Evolutionary conservation across 2,797 vertebrate species (phyloP), one percentile per base, ranked within the genome.

Genomic region (Scomberomorus guttatus): DNA sequence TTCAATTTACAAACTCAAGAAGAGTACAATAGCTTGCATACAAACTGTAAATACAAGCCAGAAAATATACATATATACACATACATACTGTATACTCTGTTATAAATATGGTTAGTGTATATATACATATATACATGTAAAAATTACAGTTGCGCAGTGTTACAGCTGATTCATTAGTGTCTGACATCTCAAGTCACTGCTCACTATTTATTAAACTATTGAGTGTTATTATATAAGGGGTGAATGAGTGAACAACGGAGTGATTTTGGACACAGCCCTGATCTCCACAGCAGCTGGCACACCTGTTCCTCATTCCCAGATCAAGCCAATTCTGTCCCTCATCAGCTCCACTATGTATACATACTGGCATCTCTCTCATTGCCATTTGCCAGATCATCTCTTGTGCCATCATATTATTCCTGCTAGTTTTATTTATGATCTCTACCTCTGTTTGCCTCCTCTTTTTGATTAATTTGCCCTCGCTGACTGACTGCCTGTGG

Each of bases 381-480:
- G 1, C 9, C 8, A 6, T 70, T 39, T 51, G 4, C 55, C 18
- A 34, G 4, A 34, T 22, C 44, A 50, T 44, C 20, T 44, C 9
- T 32, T 42, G 8, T 56, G 22, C 14, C 52, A 24, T 27, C 22
- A 32, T 56, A 24, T 20, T 27, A 58, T 14, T 70, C 55, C 44
- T 34, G 39, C 60, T 58, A 39, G 13, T 37, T 58, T 59, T 52
- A 27, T 29, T 57, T 3, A 10, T 60, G 61, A 54, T 54, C n/a
- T 15, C 6, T 51, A 39, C 6, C 37, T 54, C 12, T 71, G 58
- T 62, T 63, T 58, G 6, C 15, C n/a, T 65, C 50, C 29, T 48
- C 17, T 27, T 62, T 64, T 14, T 37, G 55, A 18, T 59, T 39
- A 69, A 39, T 65, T 63, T 67, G 27, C 44, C 67, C 59, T 32